Conservation (phyloP, 2,888 invertebrate species). For the Cyclophora albipunctata region DNA sequence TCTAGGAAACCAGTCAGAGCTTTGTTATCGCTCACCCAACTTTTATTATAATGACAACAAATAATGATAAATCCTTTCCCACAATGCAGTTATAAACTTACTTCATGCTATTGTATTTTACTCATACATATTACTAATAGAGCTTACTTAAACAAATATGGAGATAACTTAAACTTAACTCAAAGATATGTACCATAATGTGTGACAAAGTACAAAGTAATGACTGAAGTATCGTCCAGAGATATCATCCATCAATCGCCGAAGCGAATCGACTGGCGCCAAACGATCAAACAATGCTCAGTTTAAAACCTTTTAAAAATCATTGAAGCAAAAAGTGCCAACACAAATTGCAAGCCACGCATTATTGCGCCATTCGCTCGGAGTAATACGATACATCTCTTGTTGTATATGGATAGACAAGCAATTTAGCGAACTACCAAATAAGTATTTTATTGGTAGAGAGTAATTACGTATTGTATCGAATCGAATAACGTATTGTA, state of each 20-base stretch:
- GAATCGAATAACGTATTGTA: constrained; percentile 5
- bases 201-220: too few species aligned
- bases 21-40: too few species aligned
- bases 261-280: constrained; percentile 16
- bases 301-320: constrained; percentile 13
- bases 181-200: too few species aligned
- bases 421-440: constrained; percentile 11
- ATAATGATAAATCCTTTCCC: too few species aligned
- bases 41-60: too few species aligned
- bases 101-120: too few species aligned
- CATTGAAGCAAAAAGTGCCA: constrained; percentile 18
- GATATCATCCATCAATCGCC: constrained; percentile 18
- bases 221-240: not conserved
- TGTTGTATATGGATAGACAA: constrained; percentile 8
- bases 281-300: constrained; percentile 14
- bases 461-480: constrained; percentile 1
- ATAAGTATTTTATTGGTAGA: constrained; percentile 4
- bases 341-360: constrained; percentile 13
- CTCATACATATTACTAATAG: too few species aligned
- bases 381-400: constrained; percentile 16
- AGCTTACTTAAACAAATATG: too few species aligned
- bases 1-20: too few species aligned
- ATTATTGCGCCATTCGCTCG: constrained; percentile 10
- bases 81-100: too few species aligned
- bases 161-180: too few species aligned